Conservation (phyloP, 2,888 invertebrate genomes). For the Stenodema calcarata region DNA sequence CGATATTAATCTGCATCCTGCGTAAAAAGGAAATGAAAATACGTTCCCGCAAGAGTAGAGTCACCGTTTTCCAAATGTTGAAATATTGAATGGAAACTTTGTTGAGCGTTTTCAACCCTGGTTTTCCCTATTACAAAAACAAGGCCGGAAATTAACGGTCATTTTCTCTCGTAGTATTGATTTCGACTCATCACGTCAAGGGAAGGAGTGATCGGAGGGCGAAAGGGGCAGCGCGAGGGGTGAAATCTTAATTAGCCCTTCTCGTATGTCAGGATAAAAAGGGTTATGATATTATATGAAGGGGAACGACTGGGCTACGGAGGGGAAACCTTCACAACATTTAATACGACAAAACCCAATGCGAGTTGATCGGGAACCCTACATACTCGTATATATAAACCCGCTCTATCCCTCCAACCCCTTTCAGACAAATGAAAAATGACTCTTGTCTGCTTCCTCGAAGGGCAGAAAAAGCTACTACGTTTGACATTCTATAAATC, state of each 20-base stretch:
- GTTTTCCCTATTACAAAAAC: neutral
- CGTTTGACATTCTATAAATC: conserved; percentile 44
- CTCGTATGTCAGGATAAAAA: conserved; percentile 23
- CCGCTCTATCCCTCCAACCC: neutral
- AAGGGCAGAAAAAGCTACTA: neutral
- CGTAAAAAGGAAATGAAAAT: neutral
- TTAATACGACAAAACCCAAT: neutral
- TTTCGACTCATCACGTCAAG: neutral
- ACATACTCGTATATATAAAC: neutral
- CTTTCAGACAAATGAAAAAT: conserved; percentile 29
- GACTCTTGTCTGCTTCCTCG: conserved; percentile 24
- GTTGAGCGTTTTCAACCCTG: neutral
- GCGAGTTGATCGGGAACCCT: neutral
- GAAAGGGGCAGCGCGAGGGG: neutral
- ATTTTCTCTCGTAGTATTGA: conserved; percentile 9
- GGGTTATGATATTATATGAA: neutral
- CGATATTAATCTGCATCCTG: neutral
- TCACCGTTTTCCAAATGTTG: neutral
- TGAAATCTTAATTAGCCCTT: conserved; percentile 40
- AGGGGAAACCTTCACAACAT: neutral
- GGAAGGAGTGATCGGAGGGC: neutral
- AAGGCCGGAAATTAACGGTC: conserved; percentile 11
- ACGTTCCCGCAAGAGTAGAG: neutral
- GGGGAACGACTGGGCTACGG: neutral
- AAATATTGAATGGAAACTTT: neutral